Conservation (phyloP, 2,113 vertebrate species). For the Acinonyx jubatus region DNA sequence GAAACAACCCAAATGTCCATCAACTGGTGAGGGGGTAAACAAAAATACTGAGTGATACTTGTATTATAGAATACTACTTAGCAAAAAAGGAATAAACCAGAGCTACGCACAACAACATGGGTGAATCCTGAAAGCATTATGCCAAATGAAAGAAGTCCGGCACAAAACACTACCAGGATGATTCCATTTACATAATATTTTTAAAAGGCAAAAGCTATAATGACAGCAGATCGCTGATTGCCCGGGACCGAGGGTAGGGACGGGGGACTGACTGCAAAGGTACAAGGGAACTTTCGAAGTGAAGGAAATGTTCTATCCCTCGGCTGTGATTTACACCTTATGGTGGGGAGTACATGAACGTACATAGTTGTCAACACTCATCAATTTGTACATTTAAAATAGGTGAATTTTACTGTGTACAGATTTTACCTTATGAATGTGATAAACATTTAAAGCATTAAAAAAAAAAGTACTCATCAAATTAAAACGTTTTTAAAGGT, state of each 20-base stretch:
- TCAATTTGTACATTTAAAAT: background rate
- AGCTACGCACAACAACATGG: rapidly evolving
- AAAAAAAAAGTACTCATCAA: background rate
- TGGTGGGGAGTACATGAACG: background rate
- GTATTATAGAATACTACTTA: background rate
- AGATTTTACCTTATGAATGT: background rate
- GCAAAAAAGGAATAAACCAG: background rate
- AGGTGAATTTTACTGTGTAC: background rate
- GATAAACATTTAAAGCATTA: background rate
- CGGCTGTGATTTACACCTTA: background rate
- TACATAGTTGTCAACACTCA: background rate
- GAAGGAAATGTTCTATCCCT: background rate
- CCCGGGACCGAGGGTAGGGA: background rate
- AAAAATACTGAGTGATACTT: rapidly evolving
- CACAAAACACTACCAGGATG: background rate
- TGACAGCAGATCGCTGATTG: background rate
- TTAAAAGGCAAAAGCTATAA: background rate
- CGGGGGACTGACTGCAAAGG: background rate
- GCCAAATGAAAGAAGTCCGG: background rate
- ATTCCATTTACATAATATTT: background rate
- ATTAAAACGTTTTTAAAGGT: background rate
- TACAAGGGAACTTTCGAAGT: background rate
- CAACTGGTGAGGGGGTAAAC: background rate
- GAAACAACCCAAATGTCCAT: background rate
- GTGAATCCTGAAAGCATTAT: background rate